Percentiles rank a stretch among this genome's conserved stretches.
phyloP scores from a whole-genome alignment of 92 coral and sea anemone species.

The Palythoa grandis region DNA sequence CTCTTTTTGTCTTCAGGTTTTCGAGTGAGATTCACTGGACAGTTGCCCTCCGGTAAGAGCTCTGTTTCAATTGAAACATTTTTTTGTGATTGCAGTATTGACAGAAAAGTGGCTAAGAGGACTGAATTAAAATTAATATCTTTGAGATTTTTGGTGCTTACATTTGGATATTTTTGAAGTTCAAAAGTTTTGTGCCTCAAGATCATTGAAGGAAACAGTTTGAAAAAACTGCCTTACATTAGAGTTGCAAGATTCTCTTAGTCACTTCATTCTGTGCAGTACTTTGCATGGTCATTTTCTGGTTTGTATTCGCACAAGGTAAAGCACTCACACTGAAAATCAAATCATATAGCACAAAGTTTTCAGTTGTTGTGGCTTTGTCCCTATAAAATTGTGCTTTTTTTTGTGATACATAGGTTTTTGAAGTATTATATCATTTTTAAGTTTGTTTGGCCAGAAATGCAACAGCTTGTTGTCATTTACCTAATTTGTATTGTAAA shows the following conservation, averaged over 20 bases:
- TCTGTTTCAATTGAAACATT: conserved; percentile 40
- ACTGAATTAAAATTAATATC: background rate
- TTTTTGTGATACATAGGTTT: background rate
- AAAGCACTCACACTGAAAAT: conserved; percentile 29
- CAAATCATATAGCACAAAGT: background rate
- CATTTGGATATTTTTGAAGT: background rate
- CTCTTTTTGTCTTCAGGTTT: conserved; percentile 63
- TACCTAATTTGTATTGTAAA: background rate
- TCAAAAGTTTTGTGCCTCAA: background rate
- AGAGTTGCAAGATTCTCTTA: background rate
- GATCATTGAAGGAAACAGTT: background rate
- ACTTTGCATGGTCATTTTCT: conserved; percentile 37
- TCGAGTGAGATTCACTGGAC: conserved; percentile 93
- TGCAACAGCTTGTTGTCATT: background rate
- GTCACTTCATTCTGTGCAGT: conserved; percentile 33
- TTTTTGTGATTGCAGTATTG: conserved; percentile 32
- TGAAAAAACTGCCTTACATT: background rate
- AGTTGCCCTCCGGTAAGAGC: conserved; percentile 86
- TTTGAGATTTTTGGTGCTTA: background rate
- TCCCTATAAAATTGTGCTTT: background rate
- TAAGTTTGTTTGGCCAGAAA: background rate
- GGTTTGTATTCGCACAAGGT: conserved; percentile 31
- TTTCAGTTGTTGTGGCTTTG: background rate
- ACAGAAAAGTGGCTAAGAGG: conserved; percentile 32
- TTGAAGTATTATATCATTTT: background rate